phyloP scores from a whole-genome alignment of 2,113 vertebrate species.

The Cyrtonyx montezumae region DNA sequence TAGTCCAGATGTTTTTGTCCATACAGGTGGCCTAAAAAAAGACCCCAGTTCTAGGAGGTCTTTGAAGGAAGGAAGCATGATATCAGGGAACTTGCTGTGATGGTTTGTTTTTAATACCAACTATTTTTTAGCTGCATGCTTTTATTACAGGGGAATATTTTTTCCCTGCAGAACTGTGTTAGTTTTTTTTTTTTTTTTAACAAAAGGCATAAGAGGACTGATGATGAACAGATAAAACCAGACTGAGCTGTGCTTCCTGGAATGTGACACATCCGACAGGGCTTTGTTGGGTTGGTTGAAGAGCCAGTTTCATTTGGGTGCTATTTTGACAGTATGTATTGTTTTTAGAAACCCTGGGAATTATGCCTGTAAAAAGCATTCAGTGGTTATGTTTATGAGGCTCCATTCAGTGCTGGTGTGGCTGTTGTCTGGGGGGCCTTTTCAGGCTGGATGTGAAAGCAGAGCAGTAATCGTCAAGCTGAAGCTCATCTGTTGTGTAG shows the following conservation, averaged over 20 bases:
- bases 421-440: constrained; percentile 33
- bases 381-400: constrained; percentile 4
- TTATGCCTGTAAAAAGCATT: constrained; percentile 13
- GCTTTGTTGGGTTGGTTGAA: constrained; percentile 38
- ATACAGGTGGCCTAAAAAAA: background rate
- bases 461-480: rapidly evolving
- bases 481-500: background rate
- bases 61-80: background rate
- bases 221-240: constrained; percentile 31
- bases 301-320: constrained; percentile 6
- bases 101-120: background rate
- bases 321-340: constrained; percentile 53
- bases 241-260: constrained; percentile 55
- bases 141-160: constrained; percentile 4
- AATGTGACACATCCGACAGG: constrained; percentile 49
- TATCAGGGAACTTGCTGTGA: background rate
- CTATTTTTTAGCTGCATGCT: background rate
- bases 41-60: background rate
- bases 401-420: background rate
- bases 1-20: background rate
- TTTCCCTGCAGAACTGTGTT: background rate
- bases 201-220: constrained; percentile 19
- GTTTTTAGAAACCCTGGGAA: constrained; percentile 58
- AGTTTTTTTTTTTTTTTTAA: constrained; percentile 27
- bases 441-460: constrained; percentile 14